Conservation (phyloP, 2,888 invertebrate species). For the Gryllus longicercus region DNA sequence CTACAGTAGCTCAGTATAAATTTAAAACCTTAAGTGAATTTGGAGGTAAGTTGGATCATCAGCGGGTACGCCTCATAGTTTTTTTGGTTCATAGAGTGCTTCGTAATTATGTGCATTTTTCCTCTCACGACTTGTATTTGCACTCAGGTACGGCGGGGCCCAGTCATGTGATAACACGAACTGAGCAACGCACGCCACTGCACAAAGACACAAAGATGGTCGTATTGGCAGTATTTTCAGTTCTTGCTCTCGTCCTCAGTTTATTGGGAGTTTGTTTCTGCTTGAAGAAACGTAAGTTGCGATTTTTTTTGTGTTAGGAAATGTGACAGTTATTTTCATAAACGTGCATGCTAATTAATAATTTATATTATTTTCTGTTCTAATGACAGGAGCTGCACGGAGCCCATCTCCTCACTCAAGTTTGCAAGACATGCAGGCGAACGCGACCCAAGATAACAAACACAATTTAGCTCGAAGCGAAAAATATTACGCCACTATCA, state of each 20-base stretch:
- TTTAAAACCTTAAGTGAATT: slow-evolving; percentile 75
- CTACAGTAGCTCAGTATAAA: slow-evolving; percentile 76
- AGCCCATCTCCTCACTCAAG: slow-evolving; percentile 32
- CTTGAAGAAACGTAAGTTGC: slow-evolving; percentile 40
- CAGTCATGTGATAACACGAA: slow-evolving; percentile 33
- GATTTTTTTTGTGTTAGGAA: neutral
- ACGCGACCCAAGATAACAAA: slow-evolving; percentile 36
- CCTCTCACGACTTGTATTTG: neutral
- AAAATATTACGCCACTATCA: slow-evolving; percentile 38
- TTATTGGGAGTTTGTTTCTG: slow-evolving; percentile 40
- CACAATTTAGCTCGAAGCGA: slow-evolving; percentile 37
- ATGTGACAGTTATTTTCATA: neutral
- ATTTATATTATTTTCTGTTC: neutral
- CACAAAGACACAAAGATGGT: slow-evolving; percentile 41
- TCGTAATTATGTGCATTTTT: neutral
- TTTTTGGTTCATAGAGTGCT: neutral
- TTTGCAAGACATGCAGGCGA: slow-evolving; percentile 34
- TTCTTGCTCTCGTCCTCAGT: slow-evolving; percentile 39
- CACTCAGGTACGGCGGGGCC: slow-evolving; percentile 33
- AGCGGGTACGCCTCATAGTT: too few relatives aligned
- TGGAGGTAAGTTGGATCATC: slow-evolving; percentile 58
- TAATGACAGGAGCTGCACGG: slow-evolving; percentile 23
- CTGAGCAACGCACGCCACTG: slow-evolving; percentile 36
- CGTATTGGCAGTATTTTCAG: slow-evolving; percentile 39
- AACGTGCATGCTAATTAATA: too few relatives aligned